These are phyloP conservation scores for Hyles vespertilio DNA, from an alignment of 1,140 invertebrate genomes.

Conservation along the genomic window DNA sequence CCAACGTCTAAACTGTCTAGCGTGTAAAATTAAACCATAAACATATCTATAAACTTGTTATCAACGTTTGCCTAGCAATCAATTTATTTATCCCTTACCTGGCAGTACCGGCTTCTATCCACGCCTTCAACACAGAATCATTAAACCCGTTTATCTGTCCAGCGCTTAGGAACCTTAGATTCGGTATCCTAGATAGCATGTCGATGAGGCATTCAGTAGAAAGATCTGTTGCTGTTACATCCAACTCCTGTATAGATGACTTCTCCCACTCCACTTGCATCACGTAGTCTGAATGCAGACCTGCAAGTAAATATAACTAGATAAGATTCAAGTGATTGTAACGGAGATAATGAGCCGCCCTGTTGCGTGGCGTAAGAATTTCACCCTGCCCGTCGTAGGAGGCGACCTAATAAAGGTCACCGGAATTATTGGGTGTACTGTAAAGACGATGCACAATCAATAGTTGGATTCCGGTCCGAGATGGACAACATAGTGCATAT, in stretches of 20 bases:
- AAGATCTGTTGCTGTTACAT: conserved; percentile 97
- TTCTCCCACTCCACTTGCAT: conserved; percentile 99
- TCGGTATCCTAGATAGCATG: conserved; percentile 92
- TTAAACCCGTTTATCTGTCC: conserved; percentile 98
- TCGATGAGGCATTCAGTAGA: conserved; percentile 95
- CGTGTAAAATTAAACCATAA: not conserved
- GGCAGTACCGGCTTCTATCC: conserved; percentile 92
- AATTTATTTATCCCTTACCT: conserved; percentile 33
- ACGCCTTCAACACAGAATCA: conserved; percentile 93
- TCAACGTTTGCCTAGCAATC: not conserved
- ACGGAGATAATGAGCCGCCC: no score
- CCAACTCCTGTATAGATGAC: conserved; percentile 93
- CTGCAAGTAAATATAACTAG: conserved; percentile 63
- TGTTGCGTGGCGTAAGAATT: no score
- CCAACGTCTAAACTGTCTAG: no score
- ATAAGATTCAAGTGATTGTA: no score
- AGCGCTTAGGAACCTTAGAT: conserved; percentile 92
- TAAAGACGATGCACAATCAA: no score
- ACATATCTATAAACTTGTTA: not conserved
- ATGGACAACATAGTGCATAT: no score
- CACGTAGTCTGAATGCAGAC: conserved; percentile 92
- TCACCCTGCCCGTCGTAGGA: no score
- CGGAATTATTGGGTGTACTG: no score
- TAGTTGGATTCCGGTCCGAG: no score
- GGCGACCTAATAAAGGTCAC: no score